Percentiles rank a stretch among this genome's conserved stretches.
Evolutionary conservation across 2,888 invertebrate genomes (phyloP).

Genomic region (Odontothrips loti): DNA sequence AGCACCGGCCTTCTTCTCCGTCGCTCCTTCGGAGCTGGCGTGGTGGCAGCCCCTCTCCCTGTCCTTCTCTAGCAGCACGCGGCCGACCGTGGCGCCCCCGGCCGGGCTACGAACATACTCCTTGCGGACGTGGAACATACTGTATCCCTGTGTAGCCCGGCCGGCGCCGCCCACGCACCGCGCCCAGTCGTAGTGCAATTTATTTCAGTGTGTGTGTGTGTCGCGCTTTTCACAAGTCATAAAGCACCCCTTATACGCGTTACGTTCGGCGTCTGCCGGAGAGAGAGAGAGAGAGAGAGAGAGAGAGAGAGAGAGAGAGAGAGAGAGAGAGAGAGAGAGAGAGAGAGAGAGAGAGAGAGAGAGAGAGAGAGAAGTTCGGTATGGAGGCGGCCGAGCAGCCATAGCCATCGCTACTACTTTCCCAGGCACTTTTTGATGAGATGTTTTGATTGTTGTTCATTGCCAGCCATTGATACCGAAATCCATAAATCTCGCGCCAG

Average conservation of each 20-base stretch:
- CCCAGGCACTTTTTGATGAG: constrained; percentile 22
- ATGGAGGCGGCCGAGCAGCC: no score
- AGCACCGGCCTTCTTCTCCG: no score
- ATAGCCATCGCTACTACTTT: no score
- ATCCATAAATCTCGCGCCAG: constrained; percentile 6
- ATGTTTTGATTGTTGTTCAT: constrained; percentile 22
- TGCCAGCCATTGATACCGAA: constrained; percentile 7
- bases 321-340: constrained; percentile 28
- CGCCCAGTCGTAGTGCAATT: no score
- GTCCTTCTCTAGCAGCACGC: no score
- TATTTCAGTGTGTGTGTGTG: constrained; percentile 34
- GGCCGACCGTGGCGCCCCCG: no score
- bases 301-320: constrained; percentile 31
- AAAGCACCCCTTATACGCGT: constrained; percentile 29
- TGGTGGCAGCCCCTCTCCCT: no score
- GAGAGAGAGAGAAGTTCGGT: neutral
- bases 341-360: neutral
- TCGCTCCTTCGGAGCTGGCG: no score
- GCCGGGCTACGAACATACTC: no score
- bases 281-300: constrained; percentile 37
- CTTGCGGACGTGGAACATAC: no score
- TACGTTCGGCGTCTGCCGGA: constrained; percentile 36
- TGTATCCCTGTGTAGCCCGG: no score
- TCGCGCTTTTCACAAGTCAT: constrained; percentile 11
- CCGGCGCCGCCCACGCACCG: no score